Percentiles rank a stretch among this genome's conserved stretches.
Evolutionary conservation across 1,140 invertebrate species (phyloP).

Genomic region (Cotesia glomerata): DNA sequence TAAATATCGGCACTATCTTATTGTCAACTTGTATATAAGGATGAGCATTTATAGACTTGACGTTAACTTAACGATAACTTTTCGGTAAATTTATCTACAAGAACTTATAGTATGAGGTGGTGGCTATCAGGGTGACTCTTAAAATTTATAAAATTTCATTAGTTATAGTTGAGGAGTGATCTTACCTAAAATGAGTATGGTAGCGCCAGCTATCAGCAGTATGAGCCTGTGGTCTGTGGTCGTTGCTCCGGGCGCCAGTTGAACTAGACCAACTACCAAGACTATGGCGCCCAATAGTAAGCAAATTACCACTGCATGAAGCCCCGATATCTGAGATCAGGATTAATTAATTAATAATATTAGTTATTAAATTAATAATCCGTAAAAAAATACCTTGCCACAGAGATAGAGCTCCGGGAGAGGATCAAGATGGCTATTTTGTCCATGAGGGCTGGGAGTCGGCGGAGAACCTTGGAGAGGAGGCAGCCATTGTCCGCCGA

Average conservation of each 20-base stretch:
- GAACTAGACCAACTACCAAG: constrained; percentile 80
- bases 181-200: constrained; percentile 60
- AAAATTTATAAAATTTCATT: background rate
- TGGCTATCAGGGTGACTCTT: no score
- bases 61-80: no score
- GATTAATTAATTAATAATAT: background rate
- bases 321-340: constrained; percentile 69
- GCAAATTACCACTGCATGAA: constrained; percentile 77
- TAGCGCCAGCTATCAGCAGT: constrained; percentile 70
- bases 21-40: no score
- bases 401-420: constrained; percentile 75
- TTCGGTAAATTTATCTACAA: no score
- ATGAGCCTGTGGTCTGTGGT: constrained; percentile 77
- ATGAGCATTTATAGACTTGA: no score
- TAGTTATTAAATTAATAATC: background rate
- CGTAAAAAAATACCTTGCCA: constrained; percentile 67
- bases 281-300: constrained; percentile 77
- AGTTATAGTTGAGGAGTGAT: background rate
- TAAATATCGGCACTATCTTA: no score
- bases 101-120: no score
- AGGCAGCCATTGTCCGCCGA: constrained; percentile 67
- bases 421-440: constrained; percentile 63
- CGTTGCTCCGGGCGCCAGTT: constrained; percentile 80
- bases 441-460: constrained; percentile 66
- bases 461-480: constrained; percentile 67